phyloP scores from a whole-genome alignment of 1,140 invertebrate genomes.

The Drosophila baimaii region DNA sequence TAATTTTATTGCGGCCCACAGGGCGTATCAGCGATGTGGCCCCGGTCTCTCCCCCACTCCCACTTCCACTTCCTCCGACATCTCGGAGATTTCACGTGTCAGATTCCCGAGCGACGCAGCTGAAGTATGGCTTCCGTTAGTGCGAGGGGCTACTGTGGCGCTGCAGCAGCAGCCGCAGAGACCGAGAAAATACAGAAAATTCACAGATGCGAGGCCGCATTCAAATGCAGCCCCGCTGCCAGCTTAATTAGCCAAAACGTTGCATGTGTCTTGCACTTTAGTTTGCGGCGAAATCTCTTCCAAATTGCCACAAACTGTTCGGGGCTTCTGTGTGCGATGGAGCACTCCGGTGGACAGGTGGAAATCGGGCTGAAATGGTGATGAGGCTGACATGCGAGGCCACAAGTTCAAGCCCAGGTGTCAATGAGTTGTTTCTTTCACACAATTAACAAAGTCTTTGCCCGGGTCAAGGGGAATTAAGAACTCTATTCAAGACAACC shows the following conservation, averaged over 20 bases:
- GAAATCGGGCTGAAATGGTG: constrained; percentile 23
- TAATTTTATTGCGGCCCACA: constrained; percentile 78
- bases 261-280: constrained; percentile 79
- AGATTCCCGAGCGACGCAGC: constrained; percentile 67
- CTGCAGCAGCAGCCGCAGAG: constrained; percentile 12
- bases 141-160: constrained; percentile 69
- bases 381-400: constrained; percentile 60
- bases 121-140: constrained; percentile 81
- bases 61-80: constrained; percentile 64
- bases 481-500: not conserved
- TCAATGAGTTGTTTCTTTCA: constrained; percentile 33
- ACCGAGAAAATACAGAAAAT: constrained; percentile 18
- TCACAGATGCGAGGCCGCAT: constrained; percentile 28
- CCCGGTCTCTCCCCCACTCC: constrained; percentile 18
- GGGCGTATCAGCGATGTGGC: constrained; percentile 73
- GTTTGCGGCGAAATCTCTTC: constrained; percentile 48
- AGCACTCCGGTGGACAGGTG: constrained; percentile 18
- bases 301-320: constrained; percentile 53
- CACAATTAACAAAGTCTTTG: constrained; percentile 44
- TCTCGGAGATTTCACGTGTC: constrained; percentile 77
- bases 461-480: constrained; percentile 14
- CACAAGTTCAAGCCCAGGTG: constrained; percentile 51
- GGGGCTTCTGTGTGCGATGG: constrained; percentile 9
- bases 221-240: constrained; percentile 52
- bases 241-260: constrained; percentile 75